Percentiles rank a stretch among this genome's conserved stretches.
Evolutionary conservation across 2,797 vertebrate species (phyloP).

Genomic region (Enteromius anoplus): DNA sequence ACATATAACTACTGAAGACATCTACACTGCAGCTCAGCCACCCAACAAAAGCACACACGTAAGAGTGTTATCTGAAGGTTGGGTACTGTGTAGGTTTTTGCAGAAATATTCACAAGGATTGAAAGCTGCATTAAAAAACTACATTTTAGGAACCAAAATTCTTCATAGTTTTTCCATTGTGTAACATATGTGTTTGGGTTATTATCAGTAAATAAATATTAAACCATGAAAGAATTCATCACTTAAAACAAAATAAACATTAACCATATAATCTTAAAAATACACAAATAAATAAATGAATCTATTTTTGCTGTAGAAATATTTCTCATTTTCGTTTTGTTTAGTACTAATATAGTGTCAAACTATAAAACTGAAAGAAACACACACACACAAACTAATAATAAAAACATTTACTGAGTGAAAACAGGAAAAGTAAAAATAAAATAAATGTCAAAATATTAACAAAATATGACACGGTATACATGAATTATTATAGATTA

Average conservation of each 20-base stretch:
- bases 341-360: not conserved
- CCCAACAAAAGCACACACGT: not conserved
- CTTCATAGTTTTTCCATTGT: not conserved
- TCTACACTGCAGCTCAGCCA: not conserved
- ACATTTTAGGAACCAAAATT: not conserved
- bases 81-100: not conserved
- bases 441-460: not conserved
- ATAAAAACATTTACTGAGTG: too few relatives aligned
- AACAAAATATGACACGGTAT: not conserved
- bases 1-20: conserved; percentile 18
- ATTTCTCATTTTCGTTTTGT: not conserved
- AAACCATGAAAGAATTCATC: not conserved
- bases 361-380: not conserved
- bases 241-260: not conserved
- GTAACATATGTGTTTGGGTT: not conserved
- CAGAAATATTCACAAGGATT: not conserved
- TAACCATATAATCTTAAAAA: not conserved
- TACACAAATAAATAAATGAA: not conserved
- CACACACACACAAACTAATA: too few relatives aligned
- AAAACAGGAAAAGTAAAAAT: not conserved
- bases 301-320: not conserved
- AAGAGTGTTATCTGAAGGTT: not conserved
- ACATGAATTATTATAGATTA: not conserved
- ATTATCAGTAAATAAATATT: not conserved
- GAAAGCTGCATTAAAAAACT: not conserved